Percentiles rank a stretch among this genome's conserved stretches.
phyloP scores from a whole-genome alignment of 2,113 vertebrate species.

The Paracanthobrama guichenoti region DNA sequence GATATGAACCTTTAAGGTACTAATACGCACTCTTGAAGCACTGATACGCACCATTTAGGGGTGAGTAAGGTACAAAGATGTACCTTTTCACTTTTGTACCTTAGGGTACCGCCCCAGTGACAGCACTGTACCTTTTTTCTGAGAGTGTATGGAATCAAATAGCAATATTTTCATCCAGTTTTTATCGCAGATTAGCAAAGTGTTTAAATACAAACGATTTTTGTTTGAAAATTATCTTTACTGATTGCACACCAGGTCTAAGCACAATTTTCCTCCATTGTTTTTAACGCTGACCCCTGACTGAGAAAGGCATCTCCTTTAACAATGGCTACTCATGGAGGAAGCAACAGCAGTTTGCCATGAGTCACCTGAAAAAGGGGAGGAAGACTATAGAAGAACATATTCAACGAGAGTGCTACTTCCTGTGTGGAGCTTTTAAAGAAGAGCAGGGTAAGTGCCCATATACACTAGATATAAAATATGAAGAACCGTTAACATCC shows the following conservation, averaged over 20 bases:
- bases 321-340: constrained; percentile 66
- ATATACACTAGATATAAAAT: background rate
- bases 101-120: no score
- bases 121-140: no score
- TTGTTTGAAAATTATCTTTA: no score
- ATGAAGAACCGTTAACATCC: background rate
- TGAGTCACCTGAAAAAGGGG: constrained; percentile 68
- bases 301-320: constrained; percentile 53
- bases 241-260: background rate
- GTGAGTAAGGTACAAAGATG: no score
- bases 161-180: background rate
- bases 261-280: background rate
- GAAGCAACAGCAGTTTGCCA: constrained; percentile 70
- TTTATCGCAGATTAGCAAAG: background rate
- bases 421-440: constrained; percentile 58
- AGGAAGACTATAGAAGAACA: constrained; percentile 67
- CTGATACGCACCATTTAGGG: no score
- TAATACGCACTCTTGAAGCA: no score
- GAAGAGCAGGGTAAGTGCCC: constrained; percentile 70
- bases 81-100: no score
- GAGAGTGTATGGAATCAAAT: background rate
- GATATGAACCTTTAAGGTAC: no score
- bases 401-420: constrained; percentile 69
- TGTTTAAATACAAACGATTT: background rate
- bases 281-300: background rate